Base-by-base conservation (phyloP, 2,797 vertebrate genomes). In the Vultur gryphus region DNA sequence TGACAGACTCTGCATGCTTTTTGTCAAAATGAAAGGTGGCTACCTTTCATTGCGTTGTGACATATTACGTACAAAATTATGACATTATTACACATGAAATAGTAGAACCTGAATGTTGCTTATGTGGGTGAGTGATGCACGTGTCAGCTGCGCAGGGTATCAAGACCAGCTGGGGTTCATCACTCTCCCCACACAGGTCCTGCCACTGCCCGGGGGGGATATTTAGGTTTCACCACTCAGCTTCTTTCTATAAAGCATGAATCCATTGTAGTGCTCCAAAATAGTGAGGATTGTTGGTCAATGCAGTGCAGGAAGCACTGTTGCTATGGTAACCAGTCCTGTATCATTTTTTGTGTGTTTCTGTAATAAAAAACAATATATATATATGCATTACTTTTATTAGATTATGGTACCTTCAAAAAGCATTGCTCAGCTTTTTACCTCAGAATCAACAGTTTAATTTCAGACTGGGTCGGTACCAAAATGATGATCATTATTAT, bases 301-400 rank as follows among this genome's bases (percentile, higher is more conserved):
- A 0, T 93, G 95, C 66, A 90, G 87, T 55, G 84, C 95, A 93
- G 80, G 69, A 88, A 95, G 55, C 37, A 49, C 87, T 92, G 97
- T 97, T 95, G 84, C 97, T 95, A 97, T 97, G 89, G 96, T 64
- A 96, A 95, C 97, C 48, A 66, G 70, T 76, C 90, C 79, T 64
- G 91, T 93, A 69, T 88, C 12, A 59, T 81, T 88, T 95, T 87
- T 24, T 55, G 46, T 90, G 61, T 93, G 76, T 79, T 93, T 93
- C 92, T 95, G 82, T 78, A 95, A 87, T 92, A 95, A 95, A 87
- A 92, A 24, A 4, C 11, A 8, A 44, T 79, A 37, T 86, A 10
- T 92, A 8, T 91, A 6, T 83, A 4, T 61, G 87, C 65, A 82
- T 95, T 91, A 58, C n/a, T 94, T 94, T 73, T 89, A 90, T 95